Evolutionary conservation across 2,888 invertebrate genomes (phyloP), one percentile per base, ranked within the genome.

Genomic region (Pterobdella sp.): DNA sequence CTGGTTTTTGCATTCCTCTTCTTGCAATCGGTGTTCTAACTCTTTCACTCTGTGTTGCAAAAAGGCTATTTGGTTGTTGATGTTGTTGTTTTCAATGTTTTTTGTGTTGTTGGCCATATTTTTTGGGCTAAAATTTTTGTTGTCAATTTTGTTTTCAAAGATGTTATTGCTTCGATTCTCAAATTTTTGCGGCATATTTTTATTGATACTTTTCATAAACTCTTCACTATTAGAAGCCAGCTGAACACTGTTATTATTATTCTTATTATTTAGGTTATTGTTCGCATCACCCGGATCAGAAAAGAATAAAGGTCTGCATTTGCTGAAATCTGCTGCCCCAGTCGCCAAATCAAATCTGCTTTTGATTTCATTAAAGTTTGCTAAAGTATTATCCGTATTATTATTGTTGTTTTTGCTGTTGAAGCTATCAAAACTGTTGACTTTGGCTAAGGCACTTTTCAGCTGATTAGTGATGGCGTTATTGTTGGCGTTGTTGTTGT

Each of bases 401-500:
- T 56, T 56, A 26, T 56, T 56, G 60, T 56, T 56, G 60, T 22
- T 56, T 18, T 22, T 56, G 60, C 26, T 56, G n/a, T 42, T 42
- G 22, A 42, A 42, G 49, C 49, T 22, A 42, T 42, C 49, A 42
- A 42, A 42, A 42, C 49, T 42, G 49, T 42, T 42, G 22, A 42
- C 49, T 42, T 42, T 42, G 49, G 49, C 49, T 42, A 42, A 42
- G 49, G 49, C 49, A 42, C 49, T 42, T 42, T 22, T 42, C 22
- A 42, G 7, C 22, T 42, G 7, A 42, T 42, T 42, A 42, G 7
- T 42, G 22, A 14, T 42, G 22, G 7, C 22, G 22, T 42, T 22
- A 42, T 56, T 56, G 60, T 56, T 56, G 60, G 4, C 26, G 60
- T 56, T 56, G 60, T 56, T 56, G 60, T 56, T 56, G n/a, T 56